Evolutionary conservation across 2,113 vertebrate genomes (phyloP), one percentile per base, ranked within the genome.

Genomic region (Mormyrus iriodes): DNA sequence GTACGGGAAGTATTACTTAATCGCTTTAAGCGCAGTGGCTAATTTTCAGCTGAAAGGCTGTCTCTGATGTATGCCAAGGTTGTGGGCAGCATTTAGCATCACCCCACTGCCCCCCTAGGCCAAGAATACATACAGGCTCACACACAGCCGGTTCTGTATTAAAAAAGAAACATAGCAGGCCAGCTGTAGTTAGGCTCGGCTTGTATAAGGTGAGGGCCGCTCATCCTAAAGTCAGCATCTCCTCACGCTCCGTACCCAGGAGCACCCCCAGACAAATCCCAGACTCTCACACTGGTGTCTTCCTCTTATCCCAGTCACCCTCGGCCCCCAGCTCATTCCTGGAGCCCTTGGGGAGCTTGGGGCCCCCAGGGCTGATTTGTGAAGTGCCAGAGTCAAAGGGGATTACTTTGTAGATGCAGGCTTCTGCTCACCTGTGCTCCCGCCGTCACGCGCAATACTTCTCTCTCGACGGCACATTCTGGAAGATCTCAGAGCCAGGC

Each of bases 1-100:
- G 85, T 86, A 86, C 95, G 96, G 95, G 93, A 89, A 97, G 95
- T 96, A 95, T 97, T 97, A 97, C 96, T 96, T 96, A 96, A 96
- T 94, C 94, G 94, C 93, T 94, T 94, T 91, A 96, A 95, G 92
- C 92, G 92, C 52, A 91, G 94, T 93, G 92, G 89, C 91, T 93
- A 90, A 94, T 94, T 96, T 94, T 92, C 90, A 90, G 91, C 90
- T 90, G 90, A 93, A 93, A 91, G 86, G 90, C 82, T 84, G 82
- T 48, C 46, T 46, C 44, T 84, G 82, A 92, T 92, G 91, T 92
- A 96, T 94, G 44, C 82, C 42, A 21, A 84, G 44, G 19, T 31
- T 2, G 13, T 19, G 44, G 35, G 17, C 79, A 19, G 48, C 46
- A 13, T 24, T 35, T 9, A 51, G n/a, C 13, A 17, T 86, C 17